Conservation (phyloP, 1,140 invertebrate genomes). For the Leptinotarsa defecta region DNA sequence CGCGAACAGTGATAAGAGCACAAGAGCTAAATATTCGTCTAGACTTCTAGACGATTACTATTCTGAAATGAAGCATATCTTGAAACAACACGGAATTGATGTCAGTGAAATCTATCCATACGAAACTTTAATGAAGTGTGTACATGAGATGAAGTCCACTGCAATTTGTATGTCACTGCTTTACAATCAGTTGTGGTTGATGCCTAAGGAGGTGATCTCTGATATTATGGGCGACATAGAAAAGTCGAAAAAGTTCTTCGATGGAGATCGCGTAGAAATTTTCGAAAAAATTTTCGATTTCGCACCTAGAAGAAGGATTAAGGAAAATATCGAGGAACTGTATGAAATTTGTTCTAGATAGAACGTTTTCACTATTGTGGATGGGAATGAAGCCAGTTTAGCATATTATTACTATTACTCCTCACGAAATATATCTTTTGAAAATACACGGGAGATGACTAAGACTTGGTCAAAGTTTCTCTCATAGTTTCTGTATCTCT, state of each 20-base stretch:
- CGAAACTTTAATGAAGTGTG: not conserved
- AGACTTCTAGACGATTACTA: not conserved
- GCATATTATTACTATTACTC: too few relatives aligned
- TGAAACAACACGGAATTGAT: not conserved
- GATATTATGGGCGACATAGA: not conserved
- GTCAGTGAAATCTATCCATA: not conserved
- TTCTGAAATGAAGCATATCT: not conserved
- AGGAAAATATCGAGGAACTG: not conserved
- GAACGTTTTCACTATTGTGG: too few relatives aligned
- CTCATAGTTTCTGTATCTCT: too few relatives aligned
- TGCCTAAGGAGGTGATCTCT: not conserved
- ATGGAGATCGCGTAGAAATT: not conserved
- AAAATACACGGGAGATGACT: too few relatives aligned
- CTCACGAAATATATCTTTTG: too few relatives aligned
- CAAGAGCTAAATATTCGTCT: not conserved
- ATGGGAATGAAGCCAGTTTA: too few relatives aligned
- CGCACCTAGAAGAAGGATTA: not conserved
- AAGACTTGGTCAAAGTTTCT: too few relatives aligned
- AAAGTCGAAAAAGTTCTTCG: not conserved
- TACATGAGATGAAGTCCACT: conserved; percentile 3
- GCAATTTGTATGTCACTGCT: not conserved
- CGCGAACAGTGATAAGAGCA: not conserved
- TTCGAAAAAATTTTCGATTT: not conserved
- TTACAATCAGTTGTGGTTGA: not conserved
- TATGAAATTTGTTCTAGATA: not conserved